Evolutionary conservation across 2,888 invertebrate species (phyloP), one percentile per base, ranked within the genome.

Genomic region (Lysandra bellargus): DNA sequence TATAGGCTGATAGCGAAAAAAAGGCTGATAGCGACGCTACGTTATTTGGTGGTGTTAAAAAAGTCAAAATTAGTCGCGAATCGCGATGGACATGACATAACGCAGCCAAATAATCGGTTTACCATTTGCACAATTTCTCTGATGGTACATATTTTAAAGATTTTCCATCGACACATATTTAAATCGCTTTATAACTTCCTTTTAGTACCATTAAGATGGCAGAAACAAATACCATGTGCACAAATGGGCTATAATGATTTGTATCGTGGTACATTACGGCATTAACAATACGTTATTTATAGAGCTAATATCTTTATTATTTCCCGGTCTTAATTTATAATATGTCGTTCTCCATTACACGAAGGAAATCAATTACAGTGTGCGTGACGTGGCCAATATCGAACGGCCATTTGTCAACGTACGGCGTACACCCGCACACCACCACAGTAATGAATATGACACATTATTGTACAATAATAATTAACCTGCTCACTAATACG

Each of bases 321-420:
- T 61, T 72, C 72, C 74, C 44, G 60, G 61, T 57, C 78, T 74
- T 78, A 72, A 78, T 78, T 80, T 81, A 83, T 83, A 82, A 82
- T 81, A 81, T 81, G 83, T 81, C 82, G 79, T 81, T 83, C 84
- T 84, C 85, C 83, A 85, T 86, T 85, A 86, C 85, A 84, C 84
- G 82, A 83, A 85, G 86, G 86, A 88, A 87, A 89, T 88, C 87
- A 88, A 89, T 90, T 89, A 89, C 86, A 85, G 84, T 87, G 85
- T 82, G 83, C 83, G 86, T 88, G 88, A 88, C 89, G 86, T 88
- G 90, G 90, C 85, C 88, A 85, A 88, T 91, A 91, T 89, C 88
- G 89, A 86, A 85, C 86, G 85, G 85, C 87, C 88, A 89, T 91
- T 90, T 89, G 88, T 91, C 91, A 90, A 88, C 33, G 69, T 69